These are phyloP conservation scores for Cryptus armator DNA, from an alignment of 2,888 invertebrate species.

Conservation along the genomic window DNA sequence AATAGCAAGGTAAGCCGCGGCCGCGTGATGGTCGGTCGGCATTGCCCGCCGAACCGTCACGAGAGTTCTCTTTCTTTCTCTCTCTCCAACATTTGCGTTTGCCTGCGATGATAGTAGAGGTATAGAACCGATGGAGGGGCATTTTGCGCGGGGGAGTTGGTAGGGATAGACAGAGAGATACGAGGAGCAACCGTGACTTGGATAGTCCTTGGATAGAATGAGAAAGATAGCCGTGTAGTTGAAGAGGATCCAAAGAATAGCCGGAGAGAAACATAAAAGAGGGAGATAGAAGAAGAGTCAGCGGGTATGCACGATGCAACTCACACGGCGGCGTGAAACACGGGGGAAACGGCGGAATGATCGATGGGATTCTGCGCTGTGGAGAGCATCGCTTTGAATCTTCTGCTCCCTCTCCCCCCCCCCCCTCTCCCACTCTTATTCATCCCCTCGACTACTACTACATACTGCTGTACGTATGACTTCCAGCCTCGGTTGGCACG, in stretches of 20 bases:
- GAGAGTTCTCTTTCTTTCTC: slow-evolving; percentile 66
- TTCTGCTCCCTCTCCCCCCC: slow-evolving; percentile 81
- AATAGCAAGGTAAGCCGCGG: slow-evolving; percentile 82
- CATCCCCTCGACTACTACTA: slow-evolving; percentile 68
- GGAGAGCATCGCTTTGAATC: slow-evolving; percentile 75
- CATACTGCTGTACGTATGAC: slow-evolving; percentile 23
- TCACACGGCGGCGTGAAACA: slow-evolving; percentile 82
- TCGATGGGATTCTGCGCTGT: slow-evolving; percentile 85
- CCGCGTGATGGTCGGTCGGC: slow-evolving; percentile 84
- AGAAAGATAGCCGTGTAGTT: slow-evolving; percentile 39
- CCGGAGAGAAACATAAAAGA: slow-evolving; percentile 69
- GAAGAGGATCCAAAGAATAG: slow-evolving; percentile 51
- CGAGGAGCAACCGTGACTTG: slow-evolving; percentile 53
- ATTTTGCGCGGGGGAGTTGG: slow-evolving; percentile 59
- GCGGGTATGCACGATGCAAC: slow-evolving; percentile 67
- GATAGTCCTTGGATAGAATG: slow-evolving; percentile 58
- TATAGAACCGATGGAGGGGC: slow-evolving; percentile 61
- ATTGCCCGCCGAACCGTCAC: slow-evolving; percentile 84
- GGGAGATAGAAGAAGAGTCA: slow-evolving; percentile 67
- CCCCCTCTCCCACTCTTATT: slow-evolving; percentile 75
- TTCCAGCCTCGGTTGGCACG: slow-evolving; percentile 53
- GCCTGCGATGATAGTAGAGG: slow-evolving; percentile 52
- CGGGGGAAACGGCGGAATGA: slow-evolving; percentile 83
- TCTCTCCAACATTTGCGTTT: slow-evolving; percentile 42
- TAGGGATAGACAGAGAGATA: slow-evolving; percentile 62